Conservation (phyloP, 2,888 invertebrate genomes). For the Perdita meconis region DNA sequence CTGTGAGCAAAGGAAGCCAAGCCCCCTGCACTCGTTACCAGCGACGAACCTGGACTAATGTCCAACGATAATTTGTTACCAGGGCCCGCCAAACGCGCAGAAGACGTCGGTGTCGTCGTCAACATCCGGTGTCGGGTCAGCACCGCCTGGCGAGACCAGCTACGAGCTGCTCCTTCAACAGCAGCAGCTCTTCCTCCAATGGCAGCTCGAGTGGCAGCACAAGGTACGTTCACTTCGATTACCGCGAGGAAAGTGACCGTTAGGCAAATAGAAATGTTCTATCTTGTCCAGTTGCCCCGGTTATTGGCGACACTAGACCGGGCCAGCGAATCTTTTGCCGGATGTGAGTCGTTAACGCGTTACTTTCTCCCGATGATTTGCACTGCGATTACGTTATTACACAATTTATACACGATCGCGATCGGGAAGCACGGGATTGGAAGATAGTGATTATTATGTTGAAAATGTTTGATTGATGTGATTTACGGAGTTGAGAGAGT, state of each 20-base stretch:
- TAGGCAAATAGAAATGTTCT: constrained; percentile 25
- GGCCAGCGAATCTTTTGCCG: constrained; percentile 18
- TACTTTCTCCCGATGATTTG: constrained; percentile 40
- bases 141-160: constrained; percentile 89
- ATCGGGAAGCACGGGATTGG: constrained; percentile 26
- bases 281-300: constrained; percentile 16
- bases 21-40: constrained; percentile 1
- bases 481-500: neutral
- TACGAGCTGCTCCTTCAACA: constrained; percentile 97
- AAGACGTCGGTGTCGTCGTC: constrained; percentile 88
- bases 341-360: constrained; percentile 40
- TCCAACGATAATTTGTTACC: constrained; percentile 66
- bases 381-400: constrained; percentile 40
- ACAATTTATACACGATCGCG: constrained; percentile 37
- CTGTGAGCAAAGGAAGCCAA: neutral
- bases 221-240: constrained; percentile 84
- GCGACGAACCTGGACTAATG: constrained; percentile 61
- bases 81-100: constrained; percentile 95
- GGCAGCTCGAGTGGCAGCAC: constrained; percentile 92
- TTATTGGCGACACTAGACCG: constrained; percentile 21
- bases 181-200: constrained; percentile 96
- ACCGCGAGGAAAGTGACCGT: constrained; percentile 2
- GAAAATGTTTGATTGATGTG: neutral
- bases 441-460: constrained; percentile 4
- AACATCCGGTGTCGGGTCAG: constrained; percentile 78